phyloP scores from a whole-genome alignment of 2,888 invertebrate genomes.

The Aleiodes leptofemur region DNA sequence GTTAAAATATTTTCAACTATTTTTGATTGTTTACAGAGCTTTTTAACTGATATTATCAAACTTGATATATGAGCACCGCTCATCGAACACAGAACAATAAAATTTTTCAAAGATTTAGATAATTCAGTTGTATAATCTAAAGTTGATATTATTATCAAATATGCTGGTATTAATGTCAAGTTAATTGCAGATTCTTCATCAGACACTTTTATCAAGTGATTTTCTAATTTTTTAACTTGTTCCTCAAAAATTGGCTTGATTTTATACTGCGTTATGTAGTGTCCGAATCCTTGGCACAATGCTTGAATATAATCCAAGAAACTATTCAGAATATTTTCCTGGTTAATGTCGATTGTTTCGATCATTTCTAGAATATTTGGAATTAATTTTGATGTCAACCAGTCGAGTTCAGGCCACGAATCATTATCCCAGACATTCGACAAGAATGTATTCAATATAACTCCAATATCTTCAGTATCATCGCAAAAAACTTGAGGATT shows the following conservation, averaged over 20 bases:
- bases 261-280: slow-evolving; percentile 78
- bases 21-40: slow-evolving; percentile 35
- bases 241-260: slow-evolving; percentile 79
- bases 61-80: slow-evolving; percentile 77
- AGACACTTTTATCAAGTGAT: slow-evolving; percentile 78
- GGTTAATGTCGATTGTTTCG: slow-evolving; percentile 77
- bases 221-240: slow-evolving; percentile 79
- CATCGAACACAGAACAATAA: slow-evolving; percentile 75
- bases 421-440: slow-evolving; percentile 72
- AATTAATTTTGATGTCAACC: slow-evolving; percentile 80
- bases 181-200: slow-evolving; percentile 76
- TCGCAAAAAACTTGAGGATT: slow-evolving; percentile 82
- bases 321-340: slow-evolving; percentile 77
- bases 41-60: slow-evolving; percentile 74
- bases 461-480: slow-evolving; percentile 77
- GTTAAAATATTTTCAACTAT: slow-evolving; percentile 16
- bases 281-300: slow-evolving; percentile 82
- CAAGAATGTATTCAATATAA: slow-evolving; percentile 79
- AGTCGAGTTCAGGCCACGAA: slow-evolving; percentile 84
- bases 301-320: slow-evolving; percentile 78
- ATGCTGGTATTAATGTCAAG: slow-evolving; percentile 79
- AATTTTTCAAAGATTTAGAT: slow-evolving; percentile 79
- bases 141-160: slow-evolving; percentile 79
- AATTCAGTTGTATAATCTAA: slow-evolving; percentile 75
- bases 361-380: slow-evolving; percentile 79